A percentile compares a stretch with the other conserved stretches of the same genome.
These are phyloP conservation scores for Lagodon rhomboides DNA, from an alignment of 2,797 vertebrate species.

Conservation along the genomic window DNA sequence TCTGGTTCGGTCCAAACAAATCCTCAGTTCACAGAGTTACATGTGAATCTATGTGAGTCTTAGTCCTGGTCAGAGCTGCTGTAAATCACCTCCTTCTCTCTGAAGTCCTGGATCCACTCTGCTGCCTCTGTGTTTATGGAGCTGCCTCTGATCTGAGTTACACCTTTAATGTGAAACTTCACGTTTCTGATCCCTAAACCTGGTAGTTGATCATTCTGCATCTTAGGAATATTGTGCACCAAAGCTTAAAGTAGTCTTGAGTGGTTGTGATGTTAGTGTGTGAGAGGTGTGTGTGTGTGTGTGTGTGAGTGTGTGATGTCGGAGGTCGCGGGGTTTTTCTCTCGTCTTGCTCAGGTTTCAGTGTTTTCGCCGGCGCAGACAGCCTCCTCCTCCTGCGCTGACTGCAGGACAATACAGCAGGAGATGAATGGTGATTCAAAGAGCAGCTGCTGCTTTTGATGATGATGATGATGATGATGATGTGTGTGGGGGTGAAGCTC, in stretches of 20 bases:
- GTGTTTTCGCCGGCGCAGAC: conserved; percentile 46
- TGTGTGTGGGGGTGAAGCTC: conserved; percentile 5
- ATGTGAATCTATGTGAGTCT: no score
- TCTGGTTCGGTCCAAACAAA: no score
- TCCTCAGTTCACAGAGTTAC: no score
- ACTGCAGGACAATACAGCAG: conserved; percentile 63
- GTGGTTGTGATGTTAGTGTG: neutral
- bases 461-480: conserved; percentile 8
- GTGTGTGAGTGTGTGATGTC: neutral
- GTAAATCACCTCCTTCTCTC: no score
- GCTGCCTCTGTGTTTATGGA: no score
- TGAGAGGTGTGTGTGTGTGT: neutral
- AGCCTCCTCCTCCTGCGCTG: conserved; percentile 46
- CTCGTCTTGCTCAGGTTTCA: conserved; percentile 62
- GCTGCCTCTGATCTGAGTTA: no score
- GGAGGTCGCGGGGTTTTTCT: conserved; percentile 36
- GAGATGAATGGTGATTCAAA: conserved; percentile 62
- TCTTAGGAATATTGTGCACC: neutral
- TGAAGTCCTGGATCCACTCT: no score
- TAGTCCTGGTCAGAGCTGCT: no score
- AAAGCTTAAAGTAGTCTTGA: neutral
- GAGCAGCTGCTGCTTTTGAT: conserved; percentile 72
- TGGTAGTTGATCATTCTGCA: no score
- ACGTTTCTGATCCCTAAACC: no score
- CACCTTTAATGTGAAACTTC: no score